Percentiles rank a stretch among this genome's conserved stretches.
phyloP scores from a whole-genome alignment of 2,797 vertebrate species.

The Emys orbicularis region DNA sequence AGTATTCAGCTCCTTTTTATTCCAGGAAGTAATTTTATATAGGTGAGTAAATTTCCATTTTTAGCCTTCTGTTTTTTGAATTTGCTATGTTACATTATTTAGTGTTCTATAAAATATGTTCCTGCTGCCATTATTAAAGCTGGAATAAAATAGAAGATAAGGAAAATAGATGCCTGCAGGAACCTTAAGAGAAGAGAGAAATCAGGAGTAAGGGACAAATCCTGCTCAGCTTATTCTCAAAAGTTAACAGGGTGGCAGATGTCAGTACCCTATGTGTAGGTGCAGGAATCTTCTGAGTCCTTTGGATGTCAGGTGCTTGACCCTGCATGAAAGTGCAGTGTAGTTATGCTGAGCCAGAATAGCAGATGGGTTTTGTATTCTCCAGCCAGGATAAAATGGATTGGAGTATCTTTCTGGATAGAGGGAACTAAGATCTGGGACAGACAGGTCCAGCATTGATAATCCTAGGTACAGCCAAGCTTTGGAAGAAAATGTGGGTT shows the following conservation, averaged over 20 bases:
- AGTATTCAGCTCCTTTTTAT: neutral
- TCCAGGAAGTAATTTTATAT: neutral
- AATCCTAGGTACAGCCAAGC: slow-evolving; percentile 39
- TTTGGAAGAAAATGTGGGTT: slow-evolving; percentile 30
- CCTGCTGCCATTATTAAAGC: neutral
- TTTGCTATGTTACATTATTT: neutral
- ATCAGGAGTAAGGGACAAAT: neutral
- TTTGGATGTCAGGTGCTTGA: slow-evolving; percentile 49
- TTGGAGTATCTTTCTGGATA: slow-evolving; percentile 43
- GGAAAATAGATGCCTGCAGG: neutral
- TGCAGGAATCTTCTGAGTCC: slow-evolving; percentile 40
- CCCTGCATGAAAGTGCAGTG: slow-evolving; percentile 26
- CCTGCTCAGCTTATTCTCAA: neutral
- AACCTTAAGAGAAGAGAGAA: neutral
- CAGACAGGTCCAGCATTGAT: slow-evolving; percentile 61
- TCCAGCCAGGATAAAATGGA: slow-evolving; percentile 27
- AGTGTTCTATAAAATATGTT: neutral
- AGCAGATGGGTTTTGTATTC: slow-evolving; percentile 51
- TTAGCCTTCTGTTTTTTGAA: neutral
- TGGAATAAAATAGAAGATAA: neutral
- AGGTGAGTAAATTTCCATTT: neutral
- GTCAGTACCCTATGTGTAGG: neutral
- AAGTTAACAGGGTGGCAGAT: neutral
- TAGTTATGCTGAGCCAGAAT: slow-evolving; percentile 42
- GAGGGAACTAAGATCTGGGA: slow-evolving; percentile 25